Evolutionary conservation across 2,888 invertebrate species (phyloP).

Genomic region (Trachelus iudaicus): DNA sequence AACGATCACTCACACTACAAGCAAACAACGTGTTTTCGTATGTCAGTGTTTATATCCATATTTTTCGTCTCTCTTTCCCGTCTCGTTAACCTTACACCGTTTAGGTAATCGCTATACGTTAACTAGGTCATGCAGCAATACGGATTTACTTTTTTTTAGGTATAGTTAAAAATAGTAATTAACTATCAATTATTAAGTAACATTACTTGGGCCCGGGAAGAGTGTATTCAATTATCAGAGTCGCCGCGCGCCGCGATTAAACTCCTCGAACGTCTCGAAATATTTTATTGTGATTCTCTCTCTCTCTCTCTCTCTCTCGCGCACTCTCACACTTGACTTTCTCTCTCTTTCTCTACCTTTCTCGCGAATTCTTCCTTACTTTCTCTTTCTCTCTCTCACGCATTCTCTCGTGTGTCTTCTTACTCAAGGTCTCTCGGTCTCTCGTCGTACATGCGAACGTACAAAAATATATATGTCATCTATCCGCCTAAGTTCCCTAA

Average conservation of each 20-base stretch:
- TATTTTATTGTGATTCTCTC: conserved; percentile 19
- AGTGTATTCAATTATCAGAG: conserved; percentile 51
- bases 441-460: conserved; percentile 53
- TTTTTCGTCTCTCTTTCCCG: neutral
- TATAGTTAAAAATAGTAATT: conserved; percentile 55
- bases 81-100: conserved; percentile 31
- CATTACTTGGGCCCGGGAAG: conserved; percentile 64
- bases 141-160: conserved; percentile 42
- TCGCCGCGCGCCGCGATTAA: conserved; percentile 38
- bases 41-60: neutral
- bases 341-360: neutral
- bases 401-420: neutral
- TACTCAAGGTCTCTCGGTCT: conserved; percentile 12
- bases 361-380: neutral
- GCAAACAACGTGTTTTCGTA: conserved; percentile 29
- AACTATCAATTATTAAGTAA: conserved; percentile 41
- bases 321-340: neutral
- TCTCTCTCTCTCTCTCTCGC: conserved; percentile 20
- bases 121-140: conserved; percentile 64
- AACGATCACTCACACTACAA: conserved; percentile 55
- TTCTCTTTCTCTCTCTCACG: neutral
- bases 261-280: conserved; percentile 19
- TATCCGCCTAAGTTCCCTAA: conserved; percentile 60
- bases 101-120: conserved; percentile 34
- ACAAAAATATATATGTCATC: conserved; percentile 65